Evolutionary conservation across 2,888 invertebrate genomes (phyloP).

Genomic region (Drosophila trichaetosa): DNA sequence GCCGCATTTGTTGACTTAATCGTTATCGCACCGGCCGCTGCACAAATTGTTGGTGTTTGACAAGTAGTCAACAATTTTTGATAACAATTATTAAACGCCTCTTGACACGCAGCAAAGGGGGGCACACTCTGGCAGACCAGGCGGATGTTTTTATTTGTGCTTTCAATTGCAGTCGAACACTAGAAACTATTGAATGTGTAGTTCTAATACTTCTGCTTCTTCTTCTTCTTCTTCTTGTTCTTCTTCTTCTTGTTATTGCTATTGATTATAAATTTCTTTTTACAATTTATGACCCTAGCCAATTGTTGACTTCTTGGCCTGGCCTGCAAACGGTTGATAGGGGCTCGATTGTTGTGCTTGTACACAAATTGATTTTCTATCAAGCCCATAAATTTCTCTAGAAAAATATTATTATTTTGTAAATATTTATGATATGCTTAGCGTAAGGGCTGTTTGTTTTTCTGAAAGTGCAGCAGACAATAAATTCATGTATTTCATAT

Average conservation of each 20-base stretch:
- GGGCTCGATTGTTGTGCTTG: constrained; percentile 10
- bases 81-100: constrained; percentile 65
- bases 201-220: constrained; percentile 7
- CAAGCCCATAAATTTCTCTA: constrained; percentile 62
- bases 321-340: constrained; percentile 31
- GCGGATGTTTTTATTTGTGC: constrained; percentile 66
- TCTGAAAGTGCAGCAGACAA: neutral
- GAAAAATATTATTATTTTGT: constrained; percentile 40
- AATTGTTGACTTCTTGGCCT: constrained; percentile 60
- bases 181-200: constrained; percentile 8
- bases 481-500: neutral
- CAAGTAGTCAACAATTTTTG: constrained; percentile 76
- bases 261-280: constrained; percentile 58
- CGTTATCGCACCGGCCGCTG: constrained; percentile 66
- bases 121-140: neutral
- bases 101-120: constrained; percentile 37
- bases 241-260: constrained; percentile 7
- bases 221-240: neutral
- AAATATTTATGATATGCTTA: constrained; percentile 46
- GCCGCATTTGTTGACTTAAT: constrained; percentile 67
- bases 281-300: constrained; percentile 66
- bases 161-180: constrained; percentile 29
- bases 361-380: constrained; percentile 67
- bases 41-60: constrained; percentile 78
- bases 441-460: constrained; percentile 1